Conservation (phyloP, 2,113 vertebrate species). For the Polyodon spathula region DNA sequence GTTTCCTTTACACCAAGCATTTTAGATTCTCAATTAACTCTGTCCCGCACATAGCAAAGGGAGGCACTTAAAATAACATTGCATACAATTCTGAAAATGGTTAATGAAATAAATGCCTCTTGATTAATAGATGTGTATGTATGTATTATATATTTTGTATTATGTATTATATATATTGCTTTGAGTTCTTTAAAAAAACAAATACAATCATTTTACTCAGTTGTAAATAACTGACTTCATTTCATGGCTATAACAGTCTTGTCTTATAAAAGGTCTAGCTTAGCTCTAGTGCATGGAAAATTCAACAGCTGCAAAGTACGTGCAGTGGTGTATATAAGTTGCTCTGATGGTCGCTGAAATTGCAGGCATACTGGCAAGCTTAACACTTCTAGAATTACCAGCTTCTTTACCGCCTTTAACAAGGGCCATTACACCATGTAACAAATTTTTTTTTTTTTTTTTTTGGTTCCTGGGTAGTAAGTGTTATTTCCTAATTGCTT, state of each 20-base stretch:
- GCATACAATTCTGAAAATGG: no score
- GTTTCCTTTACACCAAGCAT: no score
- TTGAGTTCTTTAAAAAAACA: not conserved
- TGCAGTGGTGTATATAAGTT: not conserved
- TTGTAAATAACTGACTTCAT: not conserved
- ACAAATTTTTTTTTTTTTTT: no score
- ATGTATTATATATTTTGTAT: no score
- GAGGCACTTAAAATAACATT: no score
- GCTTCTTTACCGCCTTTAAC: not conserved
- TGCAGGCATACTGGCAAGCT: not conserved
- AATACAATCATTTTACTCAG: not conserved
- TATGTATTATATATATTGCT: no score
- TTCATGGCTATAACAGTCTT: not conserved
- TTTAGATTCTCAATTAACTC: no score
- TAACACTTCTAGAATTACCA: not conserved
- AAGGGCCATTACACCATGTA: not conserved
- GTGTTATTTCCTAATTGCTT: no score
- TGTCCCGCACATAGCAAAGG: no score
- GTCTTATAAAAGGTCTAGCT: not conserved
- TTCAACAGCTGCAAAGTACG: slow-evolving; percentile 1
- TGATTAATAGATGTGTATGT: no score
- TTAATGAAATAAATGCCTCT: no score
- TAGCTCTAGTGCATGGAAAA: not conserved
- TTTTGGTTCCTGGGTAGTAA: no score
- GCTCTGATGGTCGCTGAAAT: not conserved